Percentiles rank a stretch among this genome's conserved stretches.
Conservation (phyloP, 35 echinoderm and acorn worm species). For the Apostichopus parvimensis region DNA sequence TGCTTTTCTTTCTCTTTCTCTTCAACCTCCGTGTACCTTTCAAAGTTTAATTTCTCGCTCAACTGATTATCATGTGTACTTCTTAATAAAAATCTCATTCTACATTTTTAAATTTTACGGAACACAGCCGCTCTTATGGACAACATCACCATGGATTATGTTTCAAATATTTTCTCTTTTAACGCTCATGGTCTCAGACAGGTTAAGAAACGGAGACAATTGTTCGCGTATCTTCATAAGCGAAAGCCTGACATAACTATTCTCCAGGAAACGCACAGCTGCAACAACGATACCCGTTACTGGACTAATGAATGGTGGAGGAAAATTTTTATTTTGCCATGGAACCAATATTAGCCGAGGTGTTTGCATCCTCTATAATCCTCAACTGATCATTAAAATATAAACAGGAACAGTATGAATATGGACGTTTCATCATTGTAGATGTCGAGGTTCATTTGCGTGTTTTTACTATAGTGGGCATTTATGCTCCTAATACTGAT, state of each 20-base stretch:
- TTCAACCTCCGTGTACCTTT: too few species aligned
- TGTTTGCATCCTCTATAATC: background rate
- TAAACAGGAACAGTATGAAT: background rate
- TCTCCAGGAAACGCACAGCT: slow-evolving; percentile 6
- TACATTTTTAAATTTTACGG: too few species aligned
- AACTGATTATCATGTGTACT: too few species aligned
- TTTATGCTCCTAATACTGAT: slow-evolving; percentile 15
- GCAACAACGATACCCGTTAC: background rate
- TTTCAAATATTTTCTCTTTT: background rate
- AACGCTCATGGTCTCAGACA: slow-evolving; percentile 6
- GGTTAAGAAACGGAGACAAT: background rate
- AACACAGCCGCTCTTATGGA: too few species aligned
- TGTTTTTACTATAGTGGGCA: background rate
- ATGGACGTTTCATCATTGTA: background rate
- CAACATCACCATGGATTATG: too few species aligned
- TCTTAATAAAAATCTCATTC: too few species aligned
- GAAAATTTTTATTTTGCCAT: background rate
- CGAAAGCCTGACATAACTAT: background rate
- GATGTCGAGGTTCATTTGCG: background rate
- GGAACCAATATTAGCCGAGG: background rate
- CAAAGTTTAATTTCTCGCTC: too few species aligned
- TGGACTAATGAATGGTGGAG: slow-evolving; percentile 5
- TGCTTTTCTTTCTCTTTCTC: too few species aligned
- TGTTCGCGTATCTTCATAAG: background rate
- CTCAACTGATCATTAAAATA: background rate